These are phyloP conservation scores for Mythimna albipuncta DNA, from an alignment of 2,888 invertebrate species.

Conservation along the genomic window DNA sequence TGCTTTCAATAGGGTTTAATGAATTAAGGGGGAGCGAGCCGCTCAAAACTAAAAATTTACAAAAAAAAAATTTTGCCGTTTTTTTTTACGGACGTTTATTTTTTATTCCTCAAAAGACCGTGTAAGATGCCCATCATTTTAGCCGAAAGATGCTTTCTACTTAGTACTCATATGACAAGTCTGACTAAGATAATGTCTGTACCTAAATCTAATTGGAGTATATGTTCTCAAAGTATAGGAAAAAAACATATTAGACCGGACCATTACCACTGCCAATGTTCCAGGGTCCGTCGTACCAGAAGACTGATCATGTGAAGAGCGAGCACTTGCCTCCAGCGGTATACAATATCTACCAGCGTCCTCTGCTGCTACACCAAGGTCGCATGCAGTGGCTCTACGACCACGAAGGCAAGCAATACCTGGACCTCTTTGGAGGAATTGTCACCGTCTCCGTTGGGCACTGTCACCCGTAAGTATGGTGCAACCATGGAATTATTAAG, in stretches of 20 bases:
- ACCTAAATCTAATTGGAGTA: too few species aligned
- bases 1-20: too few species aligned
- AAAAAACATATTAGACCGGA: neutral
- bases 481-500: neutral
- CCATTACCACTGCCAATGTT: slow-evolving; percentile 10
- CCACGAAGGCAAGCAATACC: slow-evolving; percentile 95
- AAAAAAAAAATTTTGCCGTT: too few species aligned
- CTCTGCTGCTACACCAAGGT: slow-evolving; percentile 96
- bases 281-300: slow-evolving; percentile 92
- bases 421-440: slow-evolving; percentile 99
- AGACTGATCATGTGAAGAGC: slow-evolving; percentile 91
- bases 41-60: too few species aligned
- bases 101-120: too few species aligned
- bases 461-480: slow-evolving; percentile 97
- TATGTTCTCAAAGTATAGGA: too few species aligned
- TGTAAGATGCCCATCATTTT: too few species aligned
- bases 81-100: too few species aligned
- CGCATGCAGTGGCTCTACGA: slow-evolving; percentile 98
- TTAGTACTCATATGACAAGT: too few species aligned
- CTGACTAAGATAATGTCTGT: too few species aligned
- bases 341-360: slow-evolving; percentile 94
- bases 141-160: too few species aligned
- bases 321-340: slow-evolving; percentile 93
- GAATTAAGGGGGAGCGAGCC: too few species aligned
- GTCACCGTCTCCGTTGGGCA: slow-evolving; percentile 99